Percentiles rank a stretch among this genome's conserved stretches.
These are phyloP conservation scores for Alentia gelatinosa DNA, from an alignment of 2,888 invertebrate species.

Conservation along the genomic window DNA sequence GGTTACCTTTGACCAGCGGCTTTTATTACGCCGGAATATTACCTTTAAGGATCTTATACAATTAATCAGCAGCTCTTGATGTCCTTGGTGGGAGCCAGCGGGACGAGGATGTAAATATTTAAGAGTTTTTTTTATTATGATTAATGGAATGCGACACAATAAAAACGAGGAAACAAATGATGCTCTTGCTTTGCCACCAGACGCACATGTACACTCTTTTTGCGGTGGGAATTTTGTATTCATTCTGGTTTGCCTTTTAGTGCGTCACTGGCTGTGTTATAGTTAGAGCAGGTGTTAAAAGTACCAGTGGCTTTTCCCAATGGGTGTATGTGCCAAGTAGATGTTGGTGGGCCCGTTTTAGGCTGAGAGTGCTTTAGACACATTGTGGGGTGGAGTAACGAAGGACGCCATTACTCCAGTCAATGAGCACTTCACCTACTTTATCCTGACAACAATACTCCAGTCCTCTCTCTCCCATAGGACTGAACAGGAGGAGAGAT, in stretches of 20 bases:
- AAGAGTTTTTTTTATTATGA: neutral
- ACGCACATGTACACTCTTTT: too few relatives aligned
- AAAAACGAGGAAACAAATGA: neutral
- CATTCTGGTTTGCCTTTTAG: neutral
- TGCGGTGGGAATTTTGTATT: neutral
- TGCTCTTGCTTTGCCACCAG: too few relatives aligned
- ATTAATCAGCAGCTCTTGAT: neutral
- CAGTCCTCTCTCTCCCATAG: neutral
- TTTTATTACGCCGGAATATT: neutral
- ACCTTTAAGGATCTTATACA: neutral
- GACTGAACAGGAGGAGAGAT: neutral
- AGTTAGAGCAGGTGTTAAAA: neutral
- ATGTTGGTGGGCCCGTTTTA: neutral
- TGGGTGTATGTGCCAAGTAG: neutral
- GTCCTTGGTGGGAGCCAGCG: neutral
- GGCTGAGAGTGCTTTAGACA: neutral
- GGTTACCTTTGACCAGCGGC: neutral
- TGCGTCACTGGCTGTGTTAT: neutral
- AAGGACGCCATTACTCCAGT: neutral
- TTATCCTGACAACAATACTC: neutral
- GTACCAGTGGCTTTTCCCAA: neutral
- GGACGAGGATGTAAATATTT: neutral
- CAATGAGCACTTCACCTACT: neutral
- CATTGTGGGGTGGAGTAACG: neutral
- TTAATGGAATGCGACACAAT: neutral